Evolutionary conservation across 2,113 vertebrate genomes (phyloP), one percentile per base, ranked within the genome.

Genomic region (Cervus canadensis): DNA sequence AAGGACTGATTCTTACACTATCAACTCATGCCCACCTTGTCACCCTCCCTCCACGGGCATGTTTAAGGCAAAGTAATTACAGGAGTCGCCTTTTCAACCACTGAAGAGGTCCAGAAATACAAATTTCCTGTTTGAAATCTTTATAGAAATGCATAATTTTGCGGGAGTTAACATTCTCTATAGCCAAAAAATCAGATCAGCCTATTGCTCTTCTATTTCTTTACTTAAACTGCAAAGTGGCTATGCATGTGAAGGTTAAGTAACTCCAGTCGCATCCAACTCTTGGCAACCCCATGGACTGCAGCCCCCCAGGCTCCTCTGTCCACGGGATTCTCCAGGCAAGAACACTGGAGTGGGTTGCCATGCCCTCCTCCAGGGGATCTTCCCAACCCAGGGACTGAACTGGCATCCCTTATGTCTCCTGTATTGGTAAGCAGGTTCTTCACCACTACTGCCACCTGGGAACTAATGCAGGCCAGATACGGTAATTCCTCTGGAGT

Each of bases 161-260:
- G 33, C 1, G 13, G 2, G 7, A 36, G 7, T 33, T 36, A 43
- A 76, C 36, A 48, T 56, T 85, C 40, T 90, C 45, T 25, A 54
- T 2, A 40, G 52, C 3, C 12, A 19, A 67, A 57, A 95, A 83
- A 45, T 33, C n/a, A 9, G 14, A 64, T 59, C 15, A 78, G 14
- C 57, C 7, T 33, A 50, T 71, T 95, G 84, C 7, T 54, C 36
- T 67, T 71, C 26, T 81, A 28, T 48, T 9, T 78, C 56, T 92
- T 91, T 71, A 89, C 43, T 93, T 85, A 71, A 87, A 59, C 4
- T 25, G 25, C 26, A 60, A 25, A 87, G 26, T 52, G 95, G 54
- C 28, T 71, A 12, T 19, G 57, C 33, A 74, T 1, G 1, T 6
- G 67, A 19, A 71, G n/a, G 19, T 23, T 71, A 71, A 71, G 67